phyloP scores from a whole-genome alignment of 2,797 vertebrate species.

The Luscinia luscinia region DNA sequence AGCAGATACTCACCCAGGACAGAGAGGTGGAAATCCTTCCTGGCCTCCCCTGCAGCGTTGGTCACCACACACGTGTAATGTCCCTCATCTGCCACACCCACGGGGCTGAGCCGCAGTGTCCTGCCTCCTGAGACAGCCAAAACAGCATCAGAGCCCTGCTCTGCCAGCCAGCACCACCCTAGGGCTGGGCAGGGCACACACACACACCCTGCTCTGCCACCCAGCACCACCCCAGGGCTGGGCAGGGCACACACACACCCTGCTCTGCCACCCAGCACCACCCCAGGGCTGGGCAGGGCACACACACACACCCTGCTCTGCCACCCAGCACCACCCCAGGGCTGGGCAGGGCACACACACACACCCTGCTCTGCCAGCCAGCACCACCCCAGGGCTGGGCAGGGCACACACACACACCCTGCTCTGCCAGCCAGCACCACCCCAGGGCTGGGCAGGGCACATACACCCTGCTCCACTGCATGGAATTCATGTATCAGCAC shows the following conservation, averaged over 20 bases:
- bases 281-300: neutral
- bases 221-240: neutral
- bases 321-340: neutral
- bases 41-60: slow-evolving; percentile 89
- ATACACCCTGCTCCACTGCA: neutral
- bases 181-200: neutral
- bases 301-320: no score
- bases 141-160: neutral
- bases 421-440: neutral
- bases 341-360: neutral
- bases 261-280: neutral
- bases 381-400: neutral
- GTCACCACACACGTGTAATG: slow-evolving; percentile 90
- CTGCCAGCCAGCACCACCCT: neutral
- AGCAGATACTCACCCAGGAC: slow-evolving; percentile 83
- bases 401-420: neutral
- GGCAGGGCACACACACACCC: neutral
- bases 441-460: neutral
- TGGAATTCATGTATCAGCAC: rapidly evolving
- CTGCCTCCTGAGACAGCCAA: slow-evolving; percentile 83
- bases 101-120: slow-evolving; percentile 85
- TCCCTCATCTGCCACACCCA: slow-evolving; percentile 82
- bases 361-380: neutral
- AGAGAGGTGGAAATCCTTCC: slow-evolving; percentile 87
- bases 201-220: neutral